Percentiles rank a stretch among this genome's conserved stretches.
phyloP scores from a whole-genome alignment of 1,140 invertebrate genomes.

The Trichonephila inaurata region DNA sequence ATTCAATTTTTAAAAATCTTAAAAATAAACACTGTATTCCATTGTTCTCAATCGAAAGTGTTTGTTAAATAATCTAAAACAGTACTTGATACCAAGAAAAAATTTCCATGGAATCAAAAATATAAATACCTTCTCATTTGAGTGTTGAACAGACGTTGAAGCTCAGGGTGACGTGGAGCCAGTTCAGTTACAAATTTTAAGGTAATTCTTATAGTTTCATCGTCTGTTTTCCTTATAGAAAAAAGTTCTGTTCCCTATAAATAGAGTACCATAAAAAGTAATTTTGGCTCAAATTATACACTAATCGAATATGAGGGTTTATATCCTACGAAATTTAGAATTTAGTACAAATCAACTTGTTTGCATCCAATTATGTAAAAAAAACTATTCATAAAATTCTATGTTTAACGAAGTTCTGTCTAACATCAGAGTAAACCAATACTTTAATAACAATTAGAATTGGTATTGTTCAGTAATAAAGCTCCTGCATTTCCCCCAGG shows the following conservation, averaged over 20 bases:
- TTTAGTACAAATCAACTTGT: no score
- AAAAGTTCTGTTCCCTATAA: conserved; percentile 61
- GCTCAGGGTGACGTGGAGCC: conserved; percentile 70
- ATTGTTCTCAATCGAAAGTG: neutral
- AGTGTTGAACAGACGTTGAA: conserved; percentile 74
- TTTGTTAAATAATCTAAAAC: neutral
- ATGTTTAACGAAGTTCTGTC: no score
- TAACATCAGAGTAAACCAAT: no score
- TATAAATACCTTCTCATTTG: conserved; percentile 71
- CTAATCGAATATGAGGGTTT: no score
- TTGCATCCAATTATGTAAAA: no score
- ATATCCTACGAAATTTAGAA: no score
- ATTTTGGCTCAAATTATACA: no score
- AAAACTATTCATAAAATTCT: no score
- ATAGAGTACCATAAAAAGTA: neutral
- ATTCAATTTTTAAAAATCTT: neutral
- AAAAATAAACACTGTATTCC: neutral
- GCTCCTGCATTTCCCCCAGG: no score
- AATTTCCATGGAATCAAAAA: neutral
- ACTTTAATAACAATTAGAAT: no score
- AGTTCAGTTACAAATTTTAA: conserved; percentile 68
- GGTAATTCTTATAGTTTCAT: conserved; percentile 60
- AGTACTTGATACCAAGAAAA: no score
- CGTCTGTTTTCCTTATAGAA: conserved; percentile 55
- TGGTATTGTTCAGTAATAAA: no score